Evolutionary conservation across 2,113 vertebrate species (phyloP), one percentile per base, ranked within the genome.

Genomic region (Mormoops blainvillei): DNA sequence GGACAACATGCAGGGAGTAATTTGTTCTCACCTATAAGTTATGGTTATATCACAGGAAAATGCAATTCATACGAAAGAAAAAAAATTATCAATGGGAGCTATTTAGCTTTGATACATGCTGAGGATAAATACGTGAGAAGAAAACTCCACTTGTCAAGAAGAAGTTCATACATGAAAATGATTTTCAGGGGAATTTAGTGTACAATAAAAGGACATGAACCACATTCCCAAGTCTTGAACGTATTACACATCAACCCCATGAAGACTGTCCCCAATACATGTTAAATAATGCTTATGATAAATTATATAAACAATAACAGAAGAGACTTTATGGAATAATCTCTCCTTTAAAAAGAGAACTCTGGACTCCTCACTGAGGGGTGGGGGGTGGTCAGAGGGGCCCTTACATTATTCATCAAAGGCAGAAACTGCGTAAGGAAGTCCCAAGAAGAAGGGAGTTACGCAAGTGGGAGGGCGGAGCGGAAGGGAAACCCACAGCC

Each of bases 151-250:
- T 45, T 77, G 9, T 16, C 7, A 45, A 70, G 73, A 54, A 86
- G 76, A 18, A 94, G 74, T 83, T 63, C 65, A 86, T 56, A 43
- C 8, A 5, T 36, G 3, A 58, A 48, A 48, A 50, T 65, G 85
- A 58, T 88, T 92, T 90, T 77, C 16, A 52, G 73, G 24, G 68
- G 36, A 89, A 87, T 87, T 81, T 95, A 84, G 91, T 76, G 31
- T 52, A 68, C 92, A 91, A 73, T 41, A 48, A 92, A 95, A 86
- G 19, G 45, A 43, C 41, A 81, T 16, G 63, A 83, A n/a, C 33
- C 45, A n/a, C 56, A 52, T 83, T 74, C 38, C 9, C 18, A 58
- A 41, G 50, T 61, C 61, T 73, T 74, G 19, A 90, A 43, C 11
- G 13, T 74, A 1, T 45, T 71, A 50, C 4, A 54, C 31, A 68